Conservation (phyloP, 2,113 vertebrate species). For the Henicopernis longicauda region DNA sequence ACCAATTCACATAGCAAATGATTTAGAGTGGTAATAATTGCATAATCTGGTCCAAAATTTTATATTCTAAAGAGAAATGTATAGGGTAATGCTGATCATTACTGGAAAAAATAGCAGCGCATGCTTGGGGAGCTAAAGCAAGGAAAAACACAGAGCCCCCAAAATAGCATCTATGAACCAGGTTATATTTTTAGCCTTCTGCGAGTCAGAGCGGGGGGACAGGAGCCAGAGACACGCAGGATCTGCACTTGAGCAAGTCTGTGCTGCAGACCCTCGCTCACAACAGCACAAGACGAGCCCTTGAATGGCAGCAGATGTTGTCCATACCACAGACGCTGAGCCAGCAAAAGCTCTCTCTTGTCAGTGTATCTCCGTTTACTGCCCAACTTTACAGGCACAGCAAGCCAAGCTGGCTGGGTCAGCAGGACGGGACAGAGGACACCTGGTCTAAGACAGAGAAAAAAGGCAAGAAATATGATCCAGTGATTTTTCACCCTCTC, state of each 20-base stretch:
- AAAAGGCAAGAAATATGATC: neutral
- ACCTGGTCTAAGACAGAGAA: neutral
- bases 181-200: constrained; percentile 18
- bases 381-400: rapidly evolving
- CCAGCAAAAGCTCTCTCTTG: neutral
- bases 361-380: neutral
- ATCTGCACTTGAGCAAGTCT: neutral
- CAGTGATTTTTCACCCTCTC: neutral
- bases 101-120: neutral
- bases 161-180: neutral
- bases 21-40: neutral
- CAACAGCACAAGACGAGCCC: neutral
- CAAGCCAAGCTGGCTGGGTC: neutral
- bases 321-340: neutral
- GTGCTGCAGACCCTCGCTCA: neutral
- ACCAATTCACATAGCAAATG: neutral
- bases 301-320: neutral
- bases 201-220: neutral
- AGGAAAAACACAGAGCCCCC: neutral
- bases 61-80: neutral
- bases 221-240: neutral
- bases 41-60: neutral
- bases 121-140: neutral
- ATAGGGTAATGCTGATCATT: neutral
- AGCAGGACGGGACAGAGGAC: neutral